Evolutionary conservation across 2,113 vertebrate genomes (phyloP), one percentile per base, ranked within the genome.

Genomic region (Heptranchias perlo): DNA sequence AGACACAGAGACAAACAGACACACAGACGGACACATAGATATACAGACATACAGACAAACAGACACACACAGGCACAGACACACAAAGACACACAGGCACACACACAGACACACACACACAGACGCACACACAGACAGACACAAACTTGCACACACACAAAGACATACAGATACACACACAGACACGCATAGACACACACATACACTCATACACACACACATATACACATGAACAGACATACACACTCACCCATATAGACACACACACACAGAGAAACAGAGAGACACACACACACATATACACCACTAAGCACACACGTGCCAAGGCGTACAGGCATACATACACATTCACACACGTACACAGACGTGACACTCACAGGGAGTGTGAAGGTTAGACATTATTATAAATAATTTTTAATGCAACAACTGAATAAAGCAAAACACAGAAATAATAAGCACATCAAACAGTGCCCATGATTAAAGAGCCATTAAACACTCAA

Each of bases 401-500:
- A 13, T 44, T 52, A 25, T 62, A 39, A 93, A 93, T 93, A 93
- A 62, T 39, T 93, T 93, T 93, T 93, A 62, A 39, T 62, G 89
- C 58, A 62, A 39, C 18, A 18, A 62, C 35, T 93, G 89, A 39
- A 62, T 93, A 8, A 93, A 61, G 39, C 89, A 62, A 93, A 93
- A 93, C 58, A 61, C 31, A 35, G 52, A 91, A 91, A 91, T 61
- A 61, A n/a, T 91, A 91, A 61, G 31, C 4, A 13, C 87, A 6
- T 61, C 54, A 93, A 93, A 93, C 16, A 62, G 58, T 62, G 13
- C n/a, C 5, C 6, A 1, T 93, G 89, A 93, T 93, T 93, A 93
- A 93, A 62, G 89, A 93, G 89, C 89, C 58, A 62, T 62, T 93
- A 93, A 93, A 93, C 14, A n/a, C 89, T 93, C 58, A 62, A 93